Base-by-base conservation (phyloP, 2,888 invertebrate genomes). In the Eilema caniola region DNA sequence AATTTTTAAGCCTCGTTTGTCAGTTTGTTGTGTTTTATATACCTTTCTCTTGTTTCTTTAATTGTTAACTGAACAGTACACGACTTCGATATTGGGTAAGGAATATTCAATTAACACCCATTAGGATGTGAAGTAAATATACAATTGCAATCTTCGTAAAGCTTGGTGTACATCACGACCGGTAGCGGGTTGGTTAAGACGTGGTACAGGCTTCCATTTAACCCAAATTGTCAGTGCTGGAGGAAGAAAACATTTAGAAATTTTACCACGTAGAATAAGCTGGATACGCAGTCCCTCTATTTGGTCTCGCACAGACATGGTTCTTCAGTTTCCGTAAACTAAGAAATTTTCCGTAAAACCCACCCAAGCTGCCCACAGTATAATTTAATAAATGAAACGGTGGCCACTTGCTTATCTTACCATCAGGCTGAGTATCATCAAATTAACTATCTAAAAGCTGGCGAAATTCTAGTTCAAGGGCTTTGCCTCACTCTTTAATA, bases 21-120 rank as follows among this genome's bases (percentile, higher is more conserved):
- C 53, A 53, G n/a, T 53, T 53, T 53, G 53, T 20, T 53, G n/a
- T 10, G n/a, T 53, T 53, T 53, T n/a, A 53, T 10, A 20, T n/a
- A 53, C 53, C 53, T 53, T 53, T 53, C 53, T 53, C 53, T 53
- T 53, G 53, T 53, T 53, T 53, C 8, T 53, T 53, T 53, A 53
- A 53, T 53, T n/a, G 53, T 53, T 53, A n/a, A 8, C 53, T 53
- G 53, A 53, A 47, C 47, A 53, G 53, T 53, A n/a, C 53, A 53
- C 8, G 53, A 10, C 53, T 53, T n/a, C 53, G n/a, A n/a, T 53
- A 53, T 53, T 10, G 5, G 47, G 47, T 47, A 1, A 47, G 47
- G 20, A 47, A 47, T 7, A 47, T n/a, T 53, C 28, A 28, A 28
- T 28, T 28, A 28, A 20, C 20, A 41, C 16, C 41, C 14, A 37